Evolutionary conservation across 2,113 vertebrate genomes (phyloP).

Genomic region (Nerophis lumbriciformis): DNA sequence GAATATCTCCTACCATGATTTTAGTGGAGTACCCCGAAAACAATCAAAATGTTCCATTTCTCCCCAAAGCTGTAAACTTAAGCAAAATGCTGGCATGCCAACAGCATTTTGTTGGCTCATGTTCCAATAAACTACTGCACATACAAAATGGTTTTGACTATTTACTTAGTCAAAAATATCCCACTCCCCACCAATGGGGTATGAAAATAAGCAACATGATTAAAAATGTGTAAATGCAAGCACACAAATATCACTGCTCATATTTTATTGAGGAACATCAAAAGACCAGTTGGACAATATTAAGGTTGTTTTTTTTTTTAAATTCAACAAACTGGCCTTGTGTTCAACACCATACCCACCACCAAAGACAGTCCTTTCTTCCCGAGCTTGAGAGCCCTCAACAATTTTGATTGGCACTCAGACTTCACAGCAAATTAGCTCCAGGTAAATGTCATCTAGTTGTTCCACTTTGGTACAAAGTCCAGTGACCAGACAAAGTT

Average conservation of each 20-base stretch:
- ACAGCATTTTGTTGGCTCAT: too few species aligned
- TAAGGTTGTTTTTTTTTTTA: neutral
- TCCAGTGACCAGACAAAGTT: conserved; percentile 42
- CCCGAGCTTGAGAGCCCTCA: neutral
- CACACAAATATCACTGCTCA: conserved; percentile 62
- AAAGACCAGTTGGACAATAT: conserved; percentile 48
- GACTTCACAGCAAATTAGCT: neutral
- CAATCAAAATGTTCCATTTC: too few species aligned
- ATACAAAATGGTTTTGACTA: too few species aligned
- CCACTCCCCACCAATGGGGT: too few species aligned
- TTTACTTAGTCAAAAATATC: too few species aligned
- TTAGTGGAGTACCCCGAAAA: too few species aligned
- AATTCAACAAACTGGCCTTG: conserved; percentile 38
- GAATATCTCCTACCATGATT: too few species aligned
- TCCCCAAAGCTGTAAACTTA: too few species aligned
- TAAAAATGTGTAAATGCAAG: neutral
- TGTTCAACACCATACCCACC: conserved; percentile 70
- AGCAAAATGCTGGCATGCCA: too few species aligned
- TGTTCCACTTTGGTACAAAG: conserved; percentile 49
- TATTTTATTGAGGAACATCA: conserved; percentile 88
- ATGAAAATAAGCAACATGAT: too few species aligned
- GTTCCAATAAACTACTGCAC: too few species aligned
- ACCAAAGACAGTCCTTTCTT: conserved; percentile 31
- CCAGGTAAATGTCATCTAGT: neutral
- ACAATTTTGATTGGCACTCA: neutral